Evolutionary conservation across 2,113 vertebrate species (phyloP).

Genomic region (Cyanoliseus patagonus): DNA sequence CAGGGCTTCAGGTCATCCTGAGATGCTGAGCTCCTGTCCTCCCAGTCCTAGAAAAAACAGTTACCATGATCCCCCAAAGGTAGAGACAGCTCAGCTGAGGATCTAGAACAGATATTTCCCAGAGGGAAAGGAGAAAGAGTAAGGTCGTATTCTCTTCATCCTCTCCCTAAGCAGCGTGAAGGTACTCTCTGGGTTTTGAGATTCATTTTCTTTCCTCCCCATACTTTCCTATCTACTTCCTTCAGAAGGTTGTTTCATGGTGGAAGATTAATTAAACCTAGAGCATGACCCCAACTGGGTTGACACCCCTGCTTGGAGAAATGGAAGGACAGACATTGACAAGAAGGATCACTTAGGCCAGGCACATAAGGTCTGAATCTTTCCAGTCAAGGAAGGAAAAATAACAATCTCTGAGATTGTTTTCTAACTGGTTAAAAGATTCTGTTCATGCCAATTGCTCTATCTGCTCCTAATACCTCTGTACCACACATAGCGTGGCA

Average conservation of each 20-base stretch:
- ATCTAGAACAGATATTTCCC: neutral
- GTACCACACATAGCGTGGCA: neutral
- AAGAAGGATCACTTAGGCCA: neutral
- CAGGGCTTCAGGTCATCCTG: neutral
- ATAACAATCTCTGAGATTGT: neutral
- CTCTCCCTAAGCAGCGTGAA: neutral
- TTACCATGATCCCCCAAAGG: neutral
- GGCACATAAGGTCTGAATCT: neutral
- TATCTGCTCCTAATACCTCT: neutral
- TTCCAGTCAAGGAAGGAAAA: neutral
- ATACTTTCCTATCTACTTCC: neutral
- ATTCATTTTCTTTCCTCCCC: neutral
- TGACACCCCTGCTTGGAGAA: neutral
- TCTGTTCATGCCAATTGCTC: neutral
- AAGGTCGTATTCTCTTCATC: neutral
- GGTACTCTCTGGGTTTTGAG: neutral
- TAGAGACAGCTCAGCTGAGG: neutral
- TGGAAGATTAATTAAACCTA: slow-evolving; percentile 3
- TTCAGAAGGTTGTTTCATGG: neutral
- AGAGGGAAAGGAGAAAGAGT: neutral
- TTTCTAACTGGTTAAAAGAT: neutral
- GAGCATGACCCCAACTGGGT: neutral
- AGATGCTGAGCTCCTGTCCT: neutral
- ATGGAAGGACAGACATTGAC: neutral
- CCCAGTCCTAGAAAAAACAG: neutral